These are phyloP conservation scores for Dipodomys spectabilis DNA, from an alignment of 2,113 vertebrate genomes.

Conservation along the genomic window DNA sequence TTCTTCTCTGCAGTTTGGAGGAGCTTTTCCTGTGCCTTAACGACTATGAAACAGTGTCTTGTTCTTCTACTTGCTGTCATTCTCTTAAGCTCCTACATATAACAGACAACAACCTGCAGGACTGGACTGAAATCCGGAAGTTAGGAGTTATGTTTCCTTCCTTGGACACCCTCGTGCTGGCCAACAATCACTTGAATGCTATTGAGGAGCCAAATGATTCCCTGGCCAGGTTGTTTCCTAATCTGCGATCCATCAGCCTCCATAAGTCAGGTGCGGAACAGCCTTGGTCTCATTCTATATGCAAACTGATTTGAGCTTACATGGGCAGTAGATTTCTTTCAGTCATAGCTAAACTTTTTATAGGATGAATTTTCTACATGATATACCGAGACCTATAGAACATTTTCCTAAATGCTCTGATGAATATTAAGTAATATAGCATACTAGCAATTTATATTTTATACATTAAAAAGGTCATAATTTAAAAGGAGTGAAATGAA, in stretches of 20 bases:
- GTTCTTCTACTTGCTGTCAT: constrained; percentile 90
- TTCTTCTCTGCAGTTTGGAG: constrained; percentile 91
- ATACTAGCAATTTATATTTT: constrained; percentile 39
- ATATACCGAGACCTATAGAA: background rate
- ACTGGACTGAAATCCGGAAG: constrained; percentile 96
- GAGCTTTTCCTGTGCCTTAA: constrained; percentile 99
- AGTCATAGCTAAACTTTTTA: constrained; percentile 9
- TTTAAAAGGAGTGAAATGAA: constrained; percentile 29
- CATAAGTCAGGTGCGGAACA: constrained; percentile 95
- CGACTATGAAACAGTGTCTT: constrained; percentile 93
- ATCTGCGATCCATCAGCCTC: constrained; percentile 96
- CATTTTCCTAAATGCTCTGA: constrained; percentile 47
- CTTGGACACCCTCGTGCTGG: constrained; percentile 93
- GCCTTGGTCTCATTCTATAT: background rate
- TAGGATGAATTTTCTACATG: background rate
- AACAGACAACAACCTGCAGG: constrained; percentile 96
- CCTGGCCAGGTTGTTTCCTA: constrained; percentile 92
- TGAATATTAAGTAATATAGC: constrained; percentile 24
- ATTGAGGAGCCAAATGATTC: constrained; percentile 92
- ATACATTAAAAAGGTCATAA: constrained; percentile 5
- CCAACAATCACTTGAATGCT: constrained; percentile 93
- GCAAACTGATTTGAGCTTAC: background rate
- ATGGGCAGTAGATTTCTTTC: background rate
- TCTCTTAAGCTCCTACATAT: constrained; percentile 97
- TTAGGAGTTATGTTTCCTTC: constrained; percentile 95